Evolutionary conservation across 2,888 invertebrate genomes (phyloP).

Genomic region (Arctia plantaginis): DNA sequence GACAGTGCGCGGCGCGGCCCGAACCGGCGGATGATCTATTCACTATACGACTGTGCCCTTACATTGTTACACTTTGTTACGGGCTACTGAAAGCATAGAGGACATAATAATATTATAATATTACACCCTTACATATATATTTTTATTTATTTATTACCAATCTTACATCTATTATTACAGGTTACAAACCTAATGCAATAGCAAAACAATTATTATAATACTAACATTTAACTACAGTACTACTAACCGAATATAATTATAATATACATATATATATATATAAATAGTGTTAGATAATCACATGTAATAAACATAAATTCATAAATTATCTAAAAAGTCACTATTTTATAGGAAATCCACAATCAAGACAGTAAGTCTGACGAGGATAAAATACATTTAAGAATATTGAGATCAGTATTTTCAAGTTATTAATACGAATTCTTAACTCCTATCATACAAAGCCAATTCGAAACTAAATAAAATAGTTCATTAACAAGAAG

Average conservation of each 20-base stretch:
- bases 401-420: neutral
- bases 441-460: neutral
- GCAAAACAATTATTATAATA: too few species aligned
- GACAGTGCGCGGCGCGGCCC: conserved; percentile 77
- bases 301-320: neutral
- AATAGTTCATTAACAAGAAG: conserved; percentile 20
- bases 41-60: conserved; percentile 71
- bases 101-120: conserved; percentile 38
- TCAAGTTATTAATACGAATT: neutral
- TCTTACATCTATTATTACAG: too few species aligned
- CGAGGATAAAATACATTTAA: neutral
- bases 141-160: too few species aligned
- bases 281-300: too few species aligned
- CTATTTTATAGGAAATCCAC: neutral
- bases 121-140: neutral
- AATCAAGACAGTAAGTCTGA: neutral
- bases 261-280: too few species aligned
- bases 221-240: too few species aligned
- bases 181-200: too few species aligned
- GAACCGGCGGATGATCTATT: conserved; percentile 83
- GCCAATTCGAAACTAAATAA: conserved; percentile 14
- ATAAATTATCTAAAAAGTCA: neutral
- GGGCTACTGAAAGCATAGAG: conserved; percentile 14
- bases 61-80: conserved; percentile 53
- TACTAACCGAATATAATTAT: too few species aligned